These are phyloP conservation scores for Drosophila hamatofila DNA, from an alignment of 2,888 invertebrate genomes.

Conservation along the genomic window DNA sequence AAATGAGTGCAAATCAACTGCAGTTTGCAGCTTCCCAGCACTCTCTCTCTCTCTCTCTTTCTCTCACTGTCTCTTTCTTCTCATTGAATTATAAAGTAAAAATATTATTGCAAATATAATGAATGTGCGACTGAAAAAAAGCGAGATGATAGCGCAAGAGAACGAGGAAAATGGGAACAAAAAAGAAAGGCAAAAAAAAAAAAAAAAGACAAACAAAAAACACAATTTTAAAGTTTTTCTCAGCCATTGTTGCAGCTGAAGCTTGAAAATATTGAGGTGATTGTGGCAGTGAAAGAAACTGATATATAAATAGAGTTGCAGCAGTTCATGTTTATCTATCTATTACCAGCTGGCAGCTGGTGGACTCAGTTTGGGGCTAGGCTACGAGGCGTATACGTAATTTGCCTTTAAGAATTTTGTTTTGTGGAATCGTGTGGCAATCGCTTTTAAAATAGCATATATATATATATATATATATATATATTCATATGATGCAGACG, in stretches of 20 bases:
- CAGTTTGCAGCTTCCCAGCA: slow-evolving; percentile 13
- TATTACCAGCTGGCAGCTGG: neutral
- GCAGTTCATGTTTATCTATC: slow-evolving; percentile 8
- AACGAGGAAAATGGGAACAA: neutral
- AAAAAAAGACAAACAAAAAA: neutral
- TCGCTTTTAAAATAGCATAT: neutral
- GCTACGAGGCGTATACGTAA: slow-evolving; percentile 3
- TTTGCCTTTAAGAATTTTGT: neutral
- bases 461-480: neutral
- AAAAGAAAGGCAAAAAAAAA: neutral
- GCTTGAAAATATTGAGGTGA: slow-evolving; percentile 5
- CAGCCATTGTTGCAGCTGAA: neutral
- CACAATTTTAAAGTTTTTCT: slow-evolving; percentile 1
- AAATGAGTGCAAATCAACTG: slow-evolving; percentile 65
- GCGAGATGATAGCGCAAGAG: neutral
- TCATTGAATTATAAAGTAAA: slow-evolving; percentile 61
- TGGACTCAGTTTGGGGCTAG: too few relatives aligned
- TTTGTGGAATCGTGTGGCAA: neutral
- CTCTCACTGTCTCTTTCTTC: neutral
- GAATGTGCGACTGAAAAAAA: slow-evolving; percentile 41
- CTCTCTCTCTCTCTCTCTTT: neutral
- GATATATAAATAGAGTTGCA: slow-evolving; percentile 5
- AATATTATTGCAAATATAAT: slow-evolving; percentile 78
- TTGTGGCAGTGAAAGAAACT: neutral
- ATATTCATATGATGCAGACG: neutral